Base-by-base conservation (phyloP, 2,888 invertebrate species). In the Spisula solida region DNA sequence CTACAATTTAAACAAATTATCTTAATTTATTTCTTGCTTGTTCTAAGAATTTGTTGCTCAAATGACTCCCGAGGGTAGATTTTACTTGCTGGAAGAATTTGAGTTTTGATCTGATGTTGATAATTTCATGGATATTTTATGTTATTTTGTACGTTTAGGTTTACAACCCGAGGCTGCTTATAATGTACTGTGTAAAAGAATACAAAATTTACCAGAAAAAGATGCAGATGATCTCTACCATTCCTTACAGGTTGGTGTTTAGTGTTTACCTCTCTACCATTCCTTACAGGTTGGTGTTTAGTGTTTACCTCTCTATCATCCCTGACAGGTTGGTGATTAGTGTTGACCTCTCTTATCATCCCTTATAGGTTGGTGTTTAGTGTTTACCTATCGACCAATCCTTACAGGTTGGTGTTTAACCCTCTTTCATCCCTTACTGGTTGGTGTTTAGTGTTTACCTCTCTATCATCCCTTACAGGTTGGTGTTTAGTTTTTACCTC, bases 131-230 rank as follows among this genome's bases (percentile, higher is more conserved):
- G 6, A 16, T 8, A 16, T 16, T 1, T 8, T 25, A 25, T 75
- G 31, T 75, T n/a, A 8, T 70, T 70, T 31, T 75, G 18, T 75
- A 31, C 31, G 88, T 89, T 0, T 92, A 96, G 96, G 94, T 75
- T 90, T 95, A 84, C 88, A 92, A 29, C 91, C 95, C 20, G 95
- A 95, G 41, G 90, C 93, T 75, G 95, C 95, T 16, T 94, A 95
- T 90, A 95, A 95, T 8, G 90, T 95, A 18, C 87, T 96, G 70
- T 93, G 94, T 86, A 93, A 93, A 66, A 93, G 95, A 75, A 93
- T 96, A 18, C 94, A 95, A 20, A 94, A 95, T 82, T 92, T 96
- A 25, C 94, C 94, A 1, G 96, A 96, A 88, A 92, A 92, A 47
- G 96, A 96, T 70, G 90, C 94, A 31, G 87, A 91, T 29, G 94